Base-by-base conservation (phyloP, 2,888 invertebrate species). In the Diplazon laetatorius region DNA sequence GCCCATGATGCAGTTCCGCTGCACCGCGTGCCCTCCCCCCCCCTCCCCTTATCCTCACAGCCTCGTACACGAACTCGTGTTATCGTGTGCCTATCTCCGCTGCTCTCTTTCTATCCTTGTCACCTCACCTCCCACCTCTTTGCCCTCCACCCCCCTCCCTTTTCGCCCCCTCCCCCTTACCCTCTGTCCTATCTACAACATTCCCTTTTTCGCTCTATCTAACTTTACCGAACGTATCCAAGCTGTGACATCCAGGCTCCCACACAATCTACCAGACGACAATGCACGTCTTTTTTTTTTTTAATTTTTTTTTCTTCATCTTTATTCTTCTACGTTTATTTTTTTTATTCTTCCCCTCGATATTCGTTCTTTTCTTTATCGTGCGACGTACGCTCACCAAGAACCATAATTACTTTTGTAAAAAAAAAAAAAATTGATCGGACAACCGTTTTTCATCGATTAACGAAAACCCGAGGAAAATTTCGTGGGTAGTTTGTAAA, bases 1-100 rank as follows among this genome's bases (percentile, higher is more conserved):
- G 86, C 85, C 86, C 87, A 85, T 82, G 85, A 85, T 86, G 87
- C 85, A 86, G 83, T 84, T 85, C 79, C 82, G 83, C 77, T 86
- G 86, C 84, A 84, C 79, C 86, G 81, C 84, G 82, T 74, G 55
- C 76, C 70, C 81, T n/a, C n/a, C n/a, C n/a, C n/a, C n/a, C n/a
- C n/a, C n/a, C n/a, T n/a, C n/a, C n/a, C n/a, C n/a, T n/a, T n/a
- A n/a, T n/a, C n/a, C n/a, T n/a, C n/a, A n/a, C n/a, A n/a, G n/a
- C n/a, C n/a, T 84, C 83, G 82, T 83, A 83, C 84, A 80, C 74
- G 74, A 80, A n/a, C 78, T 73, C 79, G 80, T 73, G 30, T 6
- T 30, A 30, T 30, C 30, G 59, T 39, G 68, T 80, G 60, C 42
- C 81, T 79, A 78, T 80, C 81, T 70, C 78, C 78, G 78, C 78